Conservation (phyloP, 2,888 invertebrate genomes). For the Pheosia gnoma region DNA sequence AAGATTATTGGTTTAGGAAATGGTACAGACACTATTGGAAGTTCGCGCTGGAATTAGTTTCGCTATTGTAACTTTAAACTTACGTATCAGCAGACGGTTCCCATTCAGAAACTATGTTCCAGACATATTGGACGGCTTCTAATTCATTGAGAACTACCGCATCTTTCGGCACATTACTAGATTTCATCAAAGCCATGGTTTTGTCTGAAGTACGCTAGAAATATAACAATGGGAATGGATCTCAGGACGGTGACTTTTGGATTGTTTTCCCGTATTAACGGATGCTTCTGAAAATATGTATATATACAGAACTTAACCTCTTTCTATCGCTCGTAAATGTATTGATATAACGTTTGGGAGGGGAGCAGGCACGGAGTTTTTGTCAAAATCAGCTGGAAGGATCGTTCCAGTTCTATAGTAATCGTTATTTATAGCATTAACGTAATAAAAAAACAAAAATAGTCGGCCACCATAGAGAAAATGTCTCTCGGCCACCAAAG, state of each 20-base stretch:
- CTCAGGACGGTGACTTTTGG: not conserved
- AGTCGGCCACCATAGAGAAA: no score
- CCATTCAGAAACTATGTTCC: constrained; percentile 85
- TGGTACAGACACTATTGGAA: no score
- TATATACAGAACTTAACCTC: no score
- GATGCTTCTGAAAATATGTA: no score
- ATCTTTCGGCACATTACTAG: constrained; percentile 83
- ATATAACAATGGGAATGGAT: not conserved
- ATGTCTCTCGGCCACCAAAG: no score
- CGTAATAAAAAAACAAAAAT: no score
- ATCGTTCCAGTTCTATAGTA: not conserved
- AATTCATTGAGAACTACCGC: constrained; percentile 82
- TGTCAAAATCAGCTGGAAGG: not conserved
- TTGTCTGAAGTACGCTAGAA: not conserved
- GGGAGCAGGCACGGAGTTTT: no score
- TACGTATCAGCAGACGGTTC: constrained; percentile 85
- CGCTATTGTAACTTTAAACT: constrained; percentile 42
- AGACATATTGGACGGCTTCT: constrained; percentile 85
- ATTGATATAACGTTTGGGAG: no score
- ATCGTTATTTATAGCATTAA: no score
- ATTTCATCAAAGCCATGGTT: constrained; percentile 83
- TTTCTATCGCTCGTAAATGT: no score
- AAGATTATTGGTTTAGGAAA: no score
- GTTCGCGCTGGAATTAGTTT: not conserved
- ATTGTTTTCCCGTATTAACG: no score